Evolutionary conservation across 1,140 invertebrate species (phyloP), one percentile per base, ranked within the genome.

Genomic region (Zaprionus taronus): DNA sequence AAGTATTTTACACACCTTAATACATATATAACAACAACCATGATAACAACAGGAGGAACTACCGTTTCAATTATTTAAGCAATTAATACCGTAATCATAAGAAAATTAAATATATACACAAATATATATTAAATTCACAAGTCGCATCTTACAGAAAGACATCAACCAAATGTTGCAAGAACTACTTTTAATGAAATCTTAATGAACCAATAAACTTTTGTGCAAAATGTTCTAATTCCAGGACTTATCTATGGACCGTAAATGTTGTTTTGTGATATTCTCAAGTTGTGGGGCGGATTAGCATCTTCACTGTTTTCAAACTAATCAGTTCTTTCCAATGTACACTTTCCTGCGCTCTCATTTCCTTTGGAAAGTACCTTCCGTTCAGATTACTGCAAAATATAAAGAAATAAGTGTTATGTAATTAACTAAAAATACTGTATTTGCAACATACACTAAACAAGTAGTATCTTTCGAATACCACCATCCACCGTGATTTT

Each of bases 21-120:
- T 58, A 80, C 41, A 74, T 49, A 63, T 49, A 74, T 53, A 63
- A 57, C 75, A 36, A 61, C 31, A 62, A 68, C 51, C n/a, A 66
- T 58, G 68, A 72, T 36, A 56, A 65, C 49, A 69, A 69, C n/a
- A 72, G 20, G 57, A 73, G 17, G 60, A 79, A 80, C 84, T 89
- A 89, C 84, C 67, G 85, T 90, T 89, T 89, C 84, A 89, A 89
- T 89, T 89, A 89, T 81, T 81, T 90, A 77, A 89, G 67, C 75
- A 75, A 75, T 69, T 74, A 76, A 60, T 72, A 51, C 58, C 63
- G 73, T 79, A 70, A 74, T 61, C 70, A 22, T 89, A 81, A 79
- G 81, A 66, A 81, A 84, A 72, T 63, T 56, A 62, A 79, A 60
- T 84, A 66, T 72, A 44, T 65, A 73, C 24, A 77, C 26, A 62